A percentile compares a stretch with the other conserved stretches of the same genome.
phyloP scores from a whole-genome alignment of 2,888 invertebrate genomes.

The Orchesellides sinensis region DNA sequence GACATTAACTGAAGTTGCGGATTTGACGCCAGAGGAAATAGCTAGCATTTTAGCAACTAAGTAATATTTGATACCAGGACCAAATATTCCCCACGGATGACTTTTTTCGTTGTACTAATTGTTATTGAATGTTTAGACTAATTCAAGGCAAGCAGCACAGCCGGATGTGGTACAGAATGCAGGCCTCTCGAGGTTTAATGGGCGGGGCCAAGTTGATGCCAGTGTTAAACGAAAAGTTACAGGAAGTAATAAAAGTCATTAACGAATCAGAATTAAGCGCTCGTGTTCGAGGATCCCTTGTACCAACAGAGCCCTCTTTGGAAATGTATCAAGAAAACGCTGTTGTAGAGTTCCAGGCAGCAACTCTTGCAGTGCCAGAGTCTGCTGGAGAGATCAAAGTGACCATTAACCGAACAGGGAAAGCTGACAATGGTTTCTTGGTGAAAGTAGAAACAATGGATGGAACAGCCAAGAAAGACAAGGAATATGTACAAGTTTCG shows the following conservation, averaged over 20 bases:
- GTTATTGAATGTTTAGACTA: slow-evolving; percentile 6
- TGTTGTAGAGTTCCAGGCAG: slow-evolving; percentile 79
- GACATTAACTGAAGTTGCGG: slow-evolving; percentile 78
- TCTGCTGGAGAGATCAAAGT: slow-evolving; percentile 77
- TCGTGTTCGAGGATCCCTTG: background rate
- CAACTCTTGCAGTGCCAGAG: slow-evolving; percentile 79
- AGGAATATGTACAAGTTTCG: slow-evolving; percentile 18
- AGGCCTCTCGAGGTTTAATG: slow-evolving; percentile 78
- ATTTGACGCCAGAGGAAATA: slow-evolving; percentile 79
- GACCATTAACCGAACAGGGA: slow-evolving; percentile 78
- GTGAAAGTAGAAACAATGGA: slow-evolving; percentile 80
- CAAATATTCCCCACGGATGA: no score
- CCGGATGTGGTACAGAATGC: slow-evolving; percentile 81
- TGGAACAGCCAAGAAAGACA: slow-evolving; percentile 77
- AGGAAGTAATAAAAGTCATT: slow-evolving; percentile 76
- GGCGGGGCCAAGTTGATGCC: slow-evolving; percentile 78
- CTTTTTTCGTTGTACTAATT: no score
- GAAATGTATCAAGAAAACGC: slow-evolving; percentile 74
- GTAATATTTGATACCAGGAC: no score
- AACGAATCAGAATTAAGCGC: background rate
- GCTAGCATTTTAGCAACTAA: slow-evolving; percentile 79
- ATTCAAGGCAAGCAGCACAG: slow-evolving; percentile 76
- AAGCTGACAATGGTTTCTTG: slow-evolving; percentile 76
- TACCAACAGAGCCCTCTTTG: background rate
- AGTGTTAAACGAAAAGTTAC: slow-evolving; percentile 77